Evolutionary conservation across 2,888 invertebrate species (phyloP).

Genomic region (Tetragonula carbonaria): DNA sequence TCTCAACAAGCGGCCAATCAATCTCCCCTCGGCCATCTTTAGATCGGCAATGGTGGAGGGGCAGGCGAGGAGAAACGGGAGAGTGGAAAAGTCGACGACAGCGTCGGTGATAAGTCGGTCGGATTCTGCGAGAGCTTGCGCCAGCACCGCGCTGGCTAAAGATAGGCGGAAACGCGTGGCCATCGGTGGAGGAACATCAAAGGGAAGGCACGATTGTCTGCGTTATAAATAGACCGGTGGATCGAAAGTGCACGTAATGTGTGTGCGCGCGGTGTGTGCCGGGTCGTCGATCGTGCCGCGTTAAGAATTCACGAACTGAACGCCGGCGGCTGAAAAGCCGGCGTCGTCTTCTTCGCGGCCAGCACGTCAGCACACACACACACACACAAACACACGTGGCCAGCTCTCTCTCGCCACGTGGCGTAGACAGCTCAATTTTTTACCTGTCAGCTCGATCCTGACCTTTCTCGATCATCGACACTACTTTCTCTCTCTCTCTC

Average conservation of each 20-base stretch:
- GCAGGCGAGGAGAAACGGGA: not conserved
- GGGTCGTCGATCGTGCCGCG: constrained; percentile 62
- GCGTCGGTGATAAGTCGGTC: not conserved
- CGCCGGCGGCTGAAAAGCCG: constrained; percentile 28
- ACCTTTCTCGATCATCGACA: not conserved
- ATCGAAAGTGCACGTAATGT: constrained; percentile 67
- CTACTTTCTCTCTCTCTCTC: not conserved
- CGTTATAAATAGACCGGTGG: constrained; percentile 65
- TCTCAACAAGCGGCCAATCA: too few relatives aligned
- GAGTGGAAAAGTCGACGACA: too few relatives aligned
- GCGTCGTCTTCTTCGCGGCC: not conserved
- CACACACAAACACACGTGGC: constrained; percentile 14
- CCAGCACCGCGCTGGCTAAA: constrained; percentile 35
- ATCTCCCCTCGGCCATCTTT: too few relatives aligned
- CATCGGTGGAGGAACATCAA: constrained; percentile 54
- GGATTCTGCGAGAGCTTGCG: constrained; percentile 17
- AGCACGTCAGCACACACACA: constrained; percentile 17
- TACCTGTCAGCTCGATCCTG: not conserved
- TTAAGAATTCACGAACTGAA: constrained; percentile 59
- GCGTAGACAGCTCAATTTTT: constrained; percentile 9
- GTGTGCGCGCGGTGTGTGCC: constrained; percentile 14
- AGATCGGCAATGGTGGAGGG: too few relatives aligned
- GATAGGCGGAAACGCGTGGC: constrained; percentile 55
- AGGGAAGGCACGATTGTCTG: constrained; percentile 67
- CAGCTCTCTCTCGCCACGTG: constrained; percentile 36